Evolutionary conservation across 2,888 invertebrate genomes (phyloP).

Genomic region (Hyposoter didymator): DNA sequence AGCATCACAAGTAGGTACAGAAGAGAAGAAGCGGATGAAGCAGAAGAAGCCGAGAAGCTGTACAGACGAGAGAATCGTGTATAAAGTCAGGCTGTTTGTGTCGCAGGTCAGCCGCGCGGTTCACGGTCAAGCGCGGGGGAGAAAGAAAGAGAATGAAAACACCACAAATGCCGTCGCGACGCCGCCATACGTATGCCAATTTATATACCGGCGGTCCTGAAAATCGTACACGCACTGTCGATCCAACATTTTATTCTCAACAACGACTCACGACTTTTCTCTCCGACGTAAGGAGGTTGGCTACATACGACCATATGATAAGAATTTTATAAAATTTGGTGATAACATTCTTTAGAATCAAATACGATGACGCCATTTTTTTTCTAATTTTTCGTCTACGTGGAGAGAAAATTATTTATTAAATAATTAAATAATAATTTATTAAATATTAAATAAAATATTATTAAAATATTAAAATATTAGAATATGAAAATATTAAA

Average conservation of each 20-base stretch:
- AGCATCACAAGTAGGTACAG: constrained; percentile 12
- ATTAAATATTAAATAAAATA: too few species aligned
- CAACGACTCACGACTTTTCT: background rate
- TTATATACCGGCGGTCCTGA: background rate
- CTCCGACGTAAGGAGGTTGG: too few species aligned
- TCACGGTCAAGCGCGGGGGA: constrained; percentile 79
- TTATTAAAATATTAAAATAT: too few species aligned
- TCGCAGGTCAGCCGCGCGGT: constrained; percentile 82
- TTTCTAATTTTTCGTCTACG: too few species aligned
- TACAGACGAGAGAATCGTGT: constrained; percentile 61
- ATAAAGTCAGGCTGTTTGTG: constrained; percentile 76
- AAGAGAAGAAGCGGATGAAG: constrained; percentile 46
- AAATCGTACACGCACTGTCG: background rate
- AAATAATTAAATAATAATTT: too few species aligned
- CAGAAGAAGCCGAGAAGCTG: constrained; percentile 58
- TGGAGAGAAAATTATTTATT: too few species aligned
- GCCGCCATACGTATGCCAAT: constrained; percentile 28
- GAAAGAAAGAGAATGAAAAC: constrained; percentile 67
- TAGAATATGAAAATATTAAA: too few species aligned
- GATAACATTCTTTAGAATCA: too few species aligned
- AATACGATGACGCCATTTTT: too few species aligned
- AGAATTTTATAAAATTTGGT: too few species aligned
- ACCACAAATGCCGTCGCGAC: constrained; percentile 61
- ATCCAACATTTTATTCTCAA: background rate
- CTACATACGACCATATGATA: too few species aligned